phyloP scores from a whole-genome alignment of 30 jellyfish, hydroid and myxozoan genomes.

The Aurelia coerulea region DNA sequence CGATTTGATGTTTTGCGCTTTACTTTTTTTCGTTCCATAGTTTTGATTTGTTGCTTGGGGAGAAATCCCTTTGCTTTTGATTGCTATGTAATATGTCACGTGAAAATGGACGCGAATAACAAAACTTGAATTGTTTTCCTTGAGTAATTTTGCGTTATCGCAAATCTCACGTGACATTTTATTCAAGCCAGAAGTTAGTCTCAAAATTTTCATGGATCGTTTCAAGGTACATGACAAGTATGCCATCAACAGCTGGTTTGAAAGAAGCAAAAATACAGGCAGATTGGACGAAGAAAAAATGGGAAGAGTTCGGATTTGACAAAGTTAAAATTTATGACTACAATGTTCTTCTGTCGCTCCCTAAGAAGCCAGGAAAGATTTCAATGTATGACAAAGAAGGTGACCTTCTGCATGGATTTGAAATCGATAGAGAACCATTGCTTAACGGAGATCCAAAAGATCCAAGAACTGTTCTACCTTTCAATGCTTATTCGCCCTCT shows the following conservation, averaged over 20 bases:
- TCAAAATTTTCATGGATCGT: background rate
- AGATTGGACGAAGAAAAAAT: constrained; percentile 35
- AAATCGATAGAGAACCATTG: constrained; percentile 58
- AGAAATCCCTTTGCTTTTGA: no score
- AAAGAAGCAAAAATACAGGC: constrained; percentile 63
- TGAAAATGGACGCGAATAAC: no score
- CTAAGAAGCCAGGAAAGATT: constrained; percentile 60
- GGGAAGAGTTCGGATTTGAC: constrained; percentile 67
- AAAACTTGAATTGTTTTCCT: no score
- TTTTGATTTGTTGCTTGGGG: no score
- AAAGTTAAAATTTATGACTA: constrained; percentile 48
- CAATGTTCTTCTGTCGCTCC: constrained; percentile 63
- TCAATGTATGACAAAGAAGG: constrained; percentile 57
- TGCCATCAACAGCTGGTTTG: constrained; percentile 73
- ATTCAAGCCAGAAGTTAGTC: no score
- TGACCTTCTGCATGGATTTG: constrained; percentile 21
- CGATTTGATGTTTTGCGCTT: no score
- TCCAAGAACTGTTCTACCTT: constrained; percentile 83
- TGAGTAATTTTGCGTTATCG: no score
- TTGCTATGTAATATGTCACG: no score
- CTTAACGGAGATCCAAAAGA: constrained; percentile 63
- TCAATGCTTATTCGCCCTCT: constrained; percentile 87
- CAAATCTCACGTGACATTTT: no score
- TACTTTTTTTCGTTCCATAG: no score
- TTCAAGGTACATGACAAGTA: constrained; percentile 55